phyloP scores from a whole-genome alignment of 2,113 vertebrate species.

The Heterocephalus glaber region DNA sequence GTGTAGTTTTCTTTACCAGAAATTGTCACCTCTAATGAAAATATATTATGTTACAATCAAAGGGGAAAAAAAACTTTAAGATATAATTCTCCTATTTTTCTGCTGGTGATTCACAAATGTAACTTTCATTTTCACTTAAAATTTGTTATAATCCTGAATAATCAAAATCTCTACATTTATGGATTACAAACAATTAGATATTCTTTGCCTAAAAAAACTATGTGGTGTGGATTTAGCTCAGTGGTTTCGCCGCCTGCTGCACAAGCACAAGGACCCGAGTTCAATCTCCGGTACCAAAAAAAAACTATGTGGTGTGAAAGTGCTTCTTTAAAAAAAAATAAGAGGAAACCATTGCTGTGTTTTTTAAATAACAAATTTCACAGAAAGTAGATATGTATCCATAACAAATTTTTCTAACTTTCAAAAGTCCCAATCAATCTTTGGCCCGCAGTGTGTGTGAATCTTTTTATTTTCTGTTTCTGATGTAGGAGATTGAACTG shows the following conservation, averaged over 20 bases:
- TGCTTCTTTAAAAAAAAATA: background rate
- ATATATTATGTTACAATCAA: background rate
- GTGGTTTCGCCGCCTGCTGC: too few species aligned
- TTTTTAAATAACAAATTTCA: slow-evolving; percentile 21
- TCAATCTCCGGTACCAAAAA: too few species aligned
- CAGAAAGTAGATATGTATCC: background rate
- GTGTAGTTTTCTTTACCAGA: slow-evolving; percentile 69
- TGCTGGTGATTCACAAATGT: background rate
- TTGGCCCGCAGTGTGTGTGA: background rate
- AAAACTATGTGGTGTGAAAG: background rate
- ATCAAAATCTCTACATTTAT: background rate
- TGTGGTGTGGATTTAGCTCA: too few species aligned
- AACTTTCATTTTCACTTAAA: background rate
- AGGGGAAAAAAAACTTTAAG: background rate
- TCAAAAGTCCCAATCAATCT: background rate
- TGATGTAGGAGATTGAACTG: background rate
- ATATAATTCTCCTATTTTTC: background rate
- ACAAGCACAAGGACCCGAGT: too few species aligned
- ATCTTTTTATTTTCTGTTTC: background rate
- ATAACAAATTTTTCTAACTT: background rate
- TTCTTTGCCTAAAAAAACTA: background rate
- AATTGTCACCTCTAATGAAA: background rate
- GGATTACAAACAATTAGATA: background rate
- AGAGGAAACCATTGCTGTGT: background rate
- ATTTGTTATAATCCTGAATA: background rate